Base-by-base conservation (phyloP, 2,888 invertebrate species). In the Ptycholaimellus sp. region DNA sequence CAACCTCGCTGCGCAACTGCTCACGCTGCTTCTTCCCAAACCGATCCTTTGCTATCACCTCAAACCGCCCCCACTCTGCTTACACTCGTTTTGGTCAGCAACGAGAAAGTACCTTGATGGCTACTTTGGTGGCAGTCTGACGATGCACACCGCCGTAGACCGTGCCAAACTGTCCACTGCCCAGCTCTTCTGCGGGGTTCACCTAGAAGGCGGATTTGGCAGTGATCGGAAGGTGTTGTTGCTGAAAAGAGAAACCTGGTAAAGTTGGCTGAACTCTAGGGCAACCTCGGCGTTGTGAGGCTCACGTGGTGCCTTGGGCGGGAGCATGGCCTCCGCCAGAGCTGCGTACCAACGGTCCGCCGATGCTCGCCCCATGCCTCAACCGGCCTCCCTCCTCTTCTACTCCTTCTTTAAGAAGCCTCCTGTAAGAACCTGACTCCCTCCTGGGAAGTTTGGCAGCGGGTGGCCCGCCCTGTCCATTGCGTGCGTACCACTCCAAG, bases 91-190 rank as follows among this genome's bases (percentile, higher is more conserved):
- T 33, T 37, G n/a, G 17, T 29, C 29, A 6, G 9, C 11, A 7
- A 13, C 16, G 9, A 13, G 17, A 22, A 30, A 40, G 34, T 18
- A 49, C 54, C 44, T 56, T 56, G 16, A 56, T 50, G 2, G 56
- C 56, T 14, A 56, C 55, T 30, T 50, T 49, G n/a, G 50, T 43
- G 16, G 54, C 51, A 1, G 48, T 44, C 33, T 49, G 47, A 16
- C 56, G 40, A 29, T 56, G 53, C 21, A 56, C 47, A 53, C 87
- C 93, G 40, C 82, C 87, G 63, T 93, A 96, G 29, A 96, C 96
- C 49, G 85, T 83, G 37, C 96, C 96, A 65, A 96, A 96, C 65
- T 96, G 96, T 0, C 96, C 96, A 2, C 87, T 87, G 37, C 96
- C 96, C 22, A 96, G 70, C 42, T 85, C 78, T 64, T 96, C 90